A percentile compares a stretch with the other conserved stretches of the same genome.
Evolutionary conservation across 2,797 vertebrate genomes (phyloP).

Genomic region (Spinus olivaceus): DNA sequence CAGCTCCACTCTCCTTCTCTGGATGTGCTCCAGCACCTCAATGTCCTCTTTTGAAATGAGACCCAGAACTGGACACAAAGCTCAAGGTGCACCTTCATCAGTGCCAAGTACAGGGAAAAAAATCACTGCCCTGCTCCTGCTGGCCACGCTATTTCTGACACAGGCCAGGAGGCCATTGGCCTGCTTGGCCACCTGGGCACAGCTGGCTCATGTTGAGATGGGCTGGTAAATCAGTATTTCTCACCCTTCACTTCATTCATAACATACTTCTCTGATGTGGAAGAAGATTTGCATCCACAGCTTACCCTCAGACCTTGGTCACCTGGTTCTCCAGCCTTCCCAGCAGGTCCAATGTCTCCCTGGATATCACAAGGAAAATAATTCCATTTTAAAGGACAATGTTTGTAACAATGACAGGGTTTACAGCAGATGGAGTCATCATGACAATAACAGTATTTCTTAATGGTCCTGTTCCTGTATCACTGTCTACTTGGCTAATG

Average conservation of each 20-base stretch:
- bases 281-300: neutral
- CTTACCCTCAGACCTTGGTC: slow-evolving; percentile 90
- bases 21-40: neutral
- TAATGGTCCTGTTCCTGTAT: neutral
- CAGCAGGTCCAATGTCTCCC: slow-evolving; percentile 87
- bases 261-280: neutral
- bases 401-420: neutral
- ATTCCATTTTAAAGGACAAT: neutral
- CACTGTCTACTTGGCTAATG: neutral
- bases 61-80: neutral
- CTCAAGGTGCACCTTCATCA: neutral
- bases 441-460: neutral
- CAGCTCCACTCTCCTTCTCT: neutral
- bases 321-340: slow-evolving; percentile 84
- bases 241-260: neutral
- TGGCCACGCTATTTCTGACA: neutral
- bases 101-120: neutral
- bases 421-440: neutral
- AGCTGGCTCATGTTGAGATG: neutral
- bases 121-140: neutral
- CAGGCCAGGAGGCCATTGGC: neutral
- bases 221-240: neutral
- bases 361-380: slow-evolving; percentile 62
- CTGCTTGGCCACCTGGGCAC: neutral
- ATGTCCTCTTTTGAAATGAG: neutral